phyloP scores from a whole-genome alignment of 2,797 vertebrate species.

The Streptopelia turtur region DNA sequence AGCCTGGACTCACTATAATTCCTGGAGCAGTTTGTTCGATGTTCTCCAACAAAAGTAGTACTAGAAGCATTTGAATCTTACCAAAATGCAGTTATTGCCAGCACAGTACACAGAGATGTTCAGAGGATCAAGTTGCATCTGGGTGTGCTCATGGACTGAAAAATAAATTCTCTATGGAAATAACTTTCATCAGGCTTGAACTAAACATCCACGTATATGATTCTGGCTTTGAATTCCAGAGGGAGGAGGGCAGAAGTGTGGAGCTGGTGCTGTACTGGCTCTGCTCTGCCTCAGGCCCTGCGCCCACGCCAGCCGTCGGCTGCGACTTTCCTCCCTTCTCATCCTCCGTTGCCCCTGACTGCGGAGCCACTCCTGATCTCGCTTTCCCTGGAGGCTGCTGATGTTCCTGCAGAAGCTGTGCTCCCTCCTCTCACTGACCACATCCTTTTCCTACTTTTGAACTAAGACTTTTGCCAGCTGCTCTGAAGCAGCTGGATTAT shows the following conservation, averaged over 20 bases:
- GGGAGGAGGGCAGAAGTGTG: neutral
- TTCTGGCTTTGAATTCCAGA: neutral
- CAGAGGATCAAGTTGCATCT: neutral
- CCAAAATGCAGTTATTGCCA: neutral
- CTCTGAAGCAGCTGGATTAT: neutral
- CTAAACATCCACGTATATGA: neutral
- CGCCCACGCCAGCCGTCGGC: neutral
- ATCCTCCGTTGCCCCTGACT: neutral
- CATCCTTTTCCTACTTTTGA: neutral
- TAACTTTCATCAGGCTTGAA: neutral
- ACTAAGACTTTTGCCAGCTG: neutral
- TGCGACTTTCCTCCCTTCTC: neutral
- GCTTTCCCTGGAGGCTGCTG: neutral
- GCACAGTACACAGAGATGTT: neutral
- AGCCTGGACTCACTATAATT: neutral
- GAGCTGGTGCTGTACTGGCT: neutral
- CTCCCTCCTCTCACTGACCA: neutral
- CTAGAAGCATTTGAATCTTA: neutral
- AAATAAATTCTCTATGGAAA: neutral
- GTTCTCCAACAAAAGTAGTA: neutral
- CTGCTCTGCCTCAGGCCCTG: neutral
- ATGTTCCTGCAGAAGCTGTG: neutral
- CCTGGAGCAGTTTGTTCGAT: neutral
- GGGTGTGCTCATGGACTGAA: neutral
- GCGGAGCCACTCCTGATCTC: neutral